A percentile compares a stretch with the other conserved stretches of the same genome.
Conservation (phyloP, 1,140 invertebrate species). For the Ceratosolen fusciceps region DNA sequence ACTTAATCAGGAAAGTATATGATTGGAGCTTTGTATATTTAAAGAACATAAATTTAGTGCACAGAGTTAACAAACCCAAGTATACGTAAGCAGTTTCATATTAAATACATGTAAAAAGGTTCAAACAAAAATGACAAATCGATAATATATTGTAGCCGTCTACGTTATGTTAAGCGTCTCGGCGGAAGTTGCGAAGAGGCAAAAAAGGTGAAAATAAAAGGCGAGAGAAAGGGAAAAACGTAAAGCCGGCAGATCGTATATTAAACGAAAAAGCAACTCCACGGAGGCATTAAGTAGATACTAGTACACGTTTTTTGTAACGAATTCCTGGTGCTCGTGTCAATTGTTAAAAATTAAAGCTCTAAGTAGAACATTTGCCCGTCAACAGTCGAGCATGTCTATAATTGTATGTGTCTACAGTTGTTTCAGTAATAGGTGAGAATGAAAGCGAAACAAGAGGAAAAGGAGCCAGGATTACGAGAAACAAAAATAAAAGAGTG, state of each 20-base stretch:
- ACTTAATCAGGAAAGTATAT: too few relatives aligned
- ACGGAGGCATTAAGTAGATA: neutral
- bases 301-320: conserved; percentile 3
- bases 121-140: conserved; percentile 17
- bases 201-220: neutral
- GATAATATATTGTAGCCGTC: conserved; percentile 8
- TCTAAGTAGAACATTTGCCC: conserved; percentile 29
- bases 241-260: neutral
- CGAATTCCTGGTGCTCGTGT: conserved; percentile 13
- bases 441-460: neutral
- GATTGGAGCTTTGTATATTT: too few relatives aligned
- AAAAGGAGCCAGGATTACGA: neutral
- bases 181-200: neutral
- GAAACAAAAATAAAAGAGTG: neutral
- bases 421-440: neutral
- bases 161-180: neutral
- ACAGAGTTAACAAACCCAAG: too few relatives aligned
- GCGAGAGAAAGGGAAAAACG: conserved; percentile 6
- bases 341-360: conserved; percentile 41
- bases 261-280: conserved; percentile 4
- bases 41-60: too few relatives aligned
- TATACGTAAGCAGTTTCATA: neutral
- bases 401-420: neutral
- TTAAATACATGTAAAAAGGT: neutral
- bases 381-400: neutral